Base-by-base conservation (phyloP, 2,888 invertebrate species). In the Polia nebulosa region DNA sequence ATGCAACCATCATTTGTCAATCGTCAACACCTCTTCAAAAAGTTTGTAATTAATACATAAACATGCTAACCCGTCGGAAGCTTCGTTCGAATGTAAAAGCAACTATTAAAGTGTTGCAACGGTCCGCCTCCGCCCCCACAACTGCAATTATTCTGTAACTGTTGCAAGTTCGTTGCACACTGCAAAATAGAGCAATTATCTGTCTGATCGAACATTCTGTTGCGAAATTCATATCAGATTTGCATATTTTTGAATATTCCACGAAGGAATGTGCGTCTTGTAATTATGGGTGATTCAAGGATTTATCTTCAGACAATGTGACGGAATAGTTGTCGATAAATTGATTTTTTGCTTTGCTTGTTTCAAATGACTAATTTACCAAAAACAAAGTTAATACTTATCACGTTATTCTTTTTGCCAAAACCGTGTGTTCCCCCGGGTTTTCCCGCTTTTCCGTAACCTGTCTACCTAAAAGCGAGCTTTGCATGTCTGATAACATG, bases 161-260 rank as follows among this genome's bases (percentile, higher is more conserved):
- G 64, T 81, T 76, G 76, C 81, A 71, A 76, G 69, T 71, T 82
- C 74, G 72, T 81, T 82, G 75, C 80, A 70, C 74, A 80, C 62
- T 69, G 65, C 72, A 62, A 78, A 82, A 74, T 73, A 76, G 79
- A 73, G 69, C 78, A 81, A 84, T 81, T 81, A 80, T 77, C 63
- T 68, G 53, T 67, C 45, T 61, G 65, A 80, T 77, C 65, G 62
- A 79, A 61, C 51, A 45, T 47, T 71, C 27, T 51, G 58, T 81
- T 82, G 63, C 74, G 61, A 76, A 64, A 71, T 68, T 64, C 27
- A 53, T 62, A 62, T 47, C 51, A 73, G 53, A 59, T 64, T 55
- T 71, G 62, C 51, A 67, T 56, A 27, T 64, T 77, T 57, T 64
- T 52, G 59, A 41, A 39, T 51, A 51, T 41, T 41, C 32, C 44